Conservation (phyloP, 2,113 vertebrate species). For the Chloroceryle aenea region DNA sequence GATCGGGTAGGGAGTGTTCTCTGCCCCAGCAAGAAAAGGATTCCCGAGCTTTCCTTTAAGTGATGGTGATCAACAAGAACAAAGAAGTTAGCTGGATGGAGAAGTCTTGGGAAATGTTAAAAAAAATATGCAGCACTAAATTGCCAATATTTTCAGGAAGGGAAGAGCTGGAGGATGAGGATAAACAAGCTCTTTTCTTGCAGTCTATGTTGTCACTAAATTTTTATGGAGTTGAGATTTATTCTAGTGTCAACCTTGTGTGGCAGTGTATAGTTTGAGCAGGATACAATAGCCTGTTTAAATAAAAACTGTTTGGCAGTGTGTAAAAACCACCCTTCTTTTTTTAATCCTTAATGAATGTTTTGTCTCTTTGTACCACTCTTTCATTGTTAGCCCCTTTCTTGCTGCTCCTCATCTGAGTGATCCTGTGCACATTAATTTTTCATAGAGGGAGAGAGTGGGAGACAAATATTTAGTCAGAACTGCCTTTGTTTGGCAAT, state of each 20-base stretch:
- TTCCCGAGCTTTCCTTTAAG: neutral
- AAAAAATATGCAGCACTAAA: neutral
- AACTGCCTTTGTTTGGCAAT: neutral
- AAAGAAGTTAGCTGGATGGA: neutral
- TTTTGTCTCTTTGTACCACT: neutral
- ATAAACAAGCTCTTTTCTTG: conserved; percentile 6
- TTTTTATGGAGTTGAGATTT: conserved; percentile 61
- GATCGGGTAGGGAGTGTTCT: neutral
- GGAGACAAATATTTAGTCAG: conserved; percentile 35
- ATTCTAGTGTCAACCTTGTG: neutral
- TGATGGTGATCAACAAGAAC: too few relatives aligned
- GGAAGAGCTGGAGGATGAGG: neutral
- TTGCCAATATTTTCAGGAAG: neutral
- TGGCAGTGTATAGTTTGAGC: neutral
- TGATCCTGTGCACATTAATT: conserved; percentile 1
- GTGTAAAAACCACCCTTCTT: neutral
- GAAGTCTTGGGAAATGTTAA: neutral
- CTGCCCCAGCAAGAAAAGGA: neutral
- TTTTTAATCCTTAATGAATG: neutral
- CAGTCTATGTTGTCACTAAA: conserved; percentile 32
- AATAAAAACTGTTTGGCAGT: conserved; percentile 9
- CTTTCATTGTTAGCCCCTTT: neutral
- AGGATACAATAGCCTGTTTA: conserved; percentile 13
- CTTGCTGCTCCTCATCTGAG: neutral
- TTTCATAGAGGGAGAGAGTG: neutral